Conservation (phyloP, 2,113 vertebrate species). For the Alethe castanea region DNA sequence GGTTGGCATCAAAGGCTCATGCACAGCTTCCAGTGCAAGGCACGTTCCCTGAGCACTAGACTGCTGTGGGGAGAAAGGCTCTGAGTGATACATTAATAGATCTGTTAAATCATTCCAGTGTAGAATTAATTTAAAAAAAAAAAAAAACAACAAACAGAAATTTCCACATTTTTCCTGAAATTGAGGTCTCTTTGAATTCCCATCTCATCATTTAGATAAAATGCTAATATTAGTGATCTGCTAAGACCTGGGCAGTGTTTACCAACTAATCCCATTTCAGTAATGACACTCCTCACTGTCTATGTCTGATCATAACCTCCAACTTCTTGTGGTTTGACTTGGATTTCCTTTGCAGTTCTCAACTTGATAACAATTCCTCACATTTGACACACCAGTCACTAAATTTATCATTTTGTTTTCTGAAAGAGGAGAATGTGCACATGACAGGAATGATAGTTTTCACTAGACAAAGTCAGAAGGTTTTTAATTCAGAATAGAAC, state of each 20-base stretch:
- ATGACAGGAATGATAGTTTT: background rate
- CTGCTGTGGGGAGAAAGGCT: background rate
- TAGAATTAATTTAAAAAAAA: background rate
- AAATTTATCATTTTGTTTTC: background rate
- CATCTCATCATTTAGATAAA: background rate
- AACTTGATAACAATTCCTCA: background rate
- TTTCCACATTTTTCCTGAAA: background rate
- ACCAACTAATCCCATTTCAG: background rate
- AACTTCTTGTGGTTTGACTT: background rate
- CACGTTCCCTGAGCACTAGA: background rate
- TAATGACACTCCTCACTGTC: background rate
- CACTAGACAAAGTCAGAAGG: background rate
- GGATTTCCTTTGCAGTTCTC: background rate
- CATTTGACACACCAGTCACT: background rate
- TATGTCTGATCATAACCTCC: background rate
- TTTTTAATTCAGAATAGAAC: background rate
- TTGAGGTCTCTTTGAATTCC: background rate
- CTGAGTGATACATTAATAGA: background rate
- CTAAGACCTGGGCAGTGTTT: background rate
- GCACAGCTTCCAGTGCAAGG: background rate
- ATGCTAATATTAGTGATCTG: background rate
- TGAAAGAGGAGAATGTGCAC: background rate
- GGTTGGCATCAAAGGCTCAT: background rate
- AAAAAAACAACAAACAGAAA: too few species aligned
- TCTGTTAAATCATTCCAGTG: background rate